Evolutionary conservation across 2,888 invertebrate genomes (phyloP), one percentile per base, ranked within the genome.

Genomic region (Cerceris ruficornis): DNA sequence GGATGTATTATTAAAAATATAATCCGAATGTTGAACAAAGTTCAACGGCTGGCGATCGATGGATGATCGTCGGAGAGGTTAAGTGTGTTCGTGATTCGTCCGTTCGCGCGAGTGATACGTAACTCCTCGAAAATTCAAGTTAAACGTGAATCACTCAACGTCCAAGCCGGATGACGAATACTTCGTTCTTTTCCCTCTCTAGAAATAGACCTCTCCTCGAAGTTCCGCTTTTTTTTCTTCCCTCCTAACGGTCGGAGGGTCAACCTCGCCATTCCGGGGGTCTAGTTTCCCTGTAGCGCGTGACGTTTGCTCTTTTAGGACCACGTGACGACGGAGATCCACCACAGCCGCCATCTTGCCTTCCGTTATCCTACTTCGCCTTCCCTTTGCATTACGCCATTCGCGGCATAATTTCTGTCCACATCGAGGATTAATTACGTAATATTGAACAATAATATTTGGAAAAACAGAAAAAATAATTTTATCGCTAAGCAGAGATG

Each of bases 101-200:
- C 9, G 9, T 50, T 50, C 1, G n/a, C 6, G 50, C 2, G 50
- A 13, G 13, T 11, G 13, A 50, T 13, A n/a, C 50, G 6, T 50
- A 11, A 50, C 5, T n/a, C 50, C 13, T n/a, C 50, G 50, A 50
- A 50, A 17, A 14, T 41, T 11, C 8, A 8, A 28, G 14, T 43
- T 11, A 28, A 43, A 50, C 11, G 41, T 65, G 76, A 61, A 64
- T 64, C 78, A 62, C 50, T 57, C 14, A 50, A 55, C 46, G 39
- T 8, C 55, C 42, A 76, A 50, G 54, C 41, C 76, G 42, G 55
- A n/a, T 39, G 76, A 76, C 75, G 71, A 76, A 76, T 76, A 54
- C 39, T 6, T 7, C 15, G 14, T 14, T 49, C 11, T 15, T 15
- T 14, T 41, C 39, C 41, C 15, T 50, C 66, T 41, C 39, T 28